Percentiles rank a stretch among this genome's conserved stretches.
phyloP scores from a whole-genome alignment of 2,888 invertebrate species.

The Tachina lurida region DNA sequence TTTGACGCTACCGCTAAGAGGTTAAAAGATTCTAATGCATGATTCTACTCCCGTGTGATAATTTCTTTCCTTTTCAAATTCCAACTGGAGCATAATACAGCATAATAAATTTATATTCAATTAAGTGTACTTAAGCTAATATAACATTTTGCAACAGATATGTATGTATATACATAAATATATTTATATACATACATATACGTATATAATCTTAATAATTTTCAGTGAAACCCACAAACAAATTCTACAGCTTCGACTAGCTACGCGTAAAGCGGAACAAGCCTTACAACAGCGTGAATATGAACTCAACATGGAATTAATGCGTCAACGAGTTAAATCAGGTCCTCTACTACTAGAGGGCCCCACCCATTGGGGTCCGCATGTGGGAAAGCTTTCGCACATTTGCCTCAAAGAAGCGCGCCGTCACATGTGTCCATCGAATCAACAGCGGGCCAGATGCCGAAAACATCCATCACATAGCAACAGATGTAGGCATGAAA shows the following conservation, averaged over 20 bases:
- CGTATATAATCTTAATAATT: background rate
- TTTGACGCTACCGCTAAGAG: too few species aligned
- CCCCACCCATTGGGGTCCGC: slow-evolving; percentile 79
- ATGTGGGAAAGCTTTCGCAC: slow-evolving; percentile 80
- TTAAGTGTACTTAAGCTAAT: too few species aligned
- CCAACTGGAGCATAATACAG: too few species aligned
- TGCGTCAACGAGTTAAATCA: slow-evolving; percentile 82
- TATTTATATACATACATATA: too few species aligned
- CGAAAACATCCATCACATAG: slow-evolving; percentile 69
- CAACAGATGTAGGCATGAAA: slow-evolving; percentile 59
- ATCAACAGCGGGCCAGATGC: slow-evolving; percentile 69
- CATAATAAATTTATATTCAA: too few species aligned
- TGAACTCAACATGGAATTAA: slow-evolving; percentile 81
- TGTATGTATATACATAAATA: too few species aligned
- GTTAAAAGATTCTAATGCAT: too few species aligned
- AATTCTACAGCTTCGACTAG: slow-evolving; percentile 79
- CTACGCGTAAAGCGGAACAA: slow-evolving; percentile 82
- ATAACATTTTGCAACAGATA: too few species aligned
- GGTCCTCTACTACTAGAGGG: slow-evolving; percentile 82
- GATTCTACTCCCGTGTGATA: too few species aligned
- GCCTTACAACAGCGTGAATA: slow-evolving; percentile 80
- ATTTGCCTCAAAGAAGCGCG: slow-evolving; percentile 78
- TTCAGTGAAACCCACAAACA: slow-evolving; percentile 81
- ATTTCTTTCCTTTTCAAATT: too few species aligned
- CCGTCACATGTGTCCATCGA: slow-evolving; percentile 77